Conservation (phyloP, 2,113 vertebrate genomes). For the Holacanthus passer region DNA sequence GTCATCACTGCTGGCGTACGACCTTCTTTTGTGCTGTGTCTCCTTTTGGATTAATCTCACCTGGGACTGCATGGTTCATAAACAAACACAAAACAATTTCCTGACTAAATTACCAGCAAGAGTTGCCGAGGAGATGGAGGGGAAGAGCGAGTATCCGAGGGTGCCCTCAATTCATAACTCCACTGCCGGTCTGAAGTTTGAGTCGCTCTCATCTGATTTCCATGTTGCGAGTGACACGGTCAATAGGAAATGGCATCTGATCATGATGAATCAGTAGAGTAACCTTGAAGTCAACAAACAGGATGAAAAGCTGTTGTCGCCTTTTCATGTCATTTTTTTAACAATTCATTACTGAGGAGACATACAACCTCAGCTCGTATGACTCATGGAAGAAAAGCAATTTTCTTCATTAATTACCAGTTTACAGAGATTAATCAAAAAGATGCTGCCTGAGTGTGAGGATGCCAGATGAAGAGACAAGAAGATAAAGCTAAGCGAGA, state of each 20-base stretch:
- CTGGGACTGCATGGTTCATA: conserved; percentile 71
- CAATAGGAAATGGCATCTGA: conserved; percentile 21
- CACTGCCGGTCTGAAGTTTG: conserved; percentile 29
- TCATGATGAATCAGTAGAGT: conserved; percentile 2
- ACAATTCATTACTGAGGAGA: conserved; percentile 7
- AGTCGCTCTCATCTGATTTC: conserved; percentile 30
- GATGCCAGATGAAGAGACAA: not conserved
- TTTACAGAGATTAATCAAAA: not conserved
- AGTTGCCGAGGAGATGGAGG: conserved; percentile 36
- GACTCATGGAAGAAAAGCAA: not conserved
- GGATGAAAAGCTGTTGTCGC: not conserved
- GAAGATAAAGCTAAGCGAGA: not conserved
- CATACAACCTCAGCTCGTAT: not conserved
- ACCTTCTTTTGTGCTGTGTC: conserved; percentile 55
- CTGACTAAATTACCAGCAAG: conserved; percentile 61
- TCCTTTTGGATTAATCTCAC: conserved; percentile 68
- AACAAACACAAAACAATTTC: conserved; percentile 78
- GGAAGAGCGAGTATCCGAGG: not conserved
- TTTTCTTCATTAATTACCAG: not conserved
- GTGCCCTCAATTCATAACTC: conserved; percentile 51
- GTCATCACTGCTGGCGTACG: conserved; percentile 17
- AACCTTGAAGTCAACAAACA: conserved; percentile 38
- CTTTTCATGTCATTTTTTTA: not conserved
- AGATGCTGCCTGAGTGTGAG: not conserved
- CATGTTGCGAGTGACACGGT: conserved; percentile 18